A percentile compares a stretch with the other conserved stretches of the same genome.
These are phyloP conservation scores for Rhinatrema bivittatum DNA, from an alignment of 2,797 vertebrate species.

Conservation along the genomic window DNA sequence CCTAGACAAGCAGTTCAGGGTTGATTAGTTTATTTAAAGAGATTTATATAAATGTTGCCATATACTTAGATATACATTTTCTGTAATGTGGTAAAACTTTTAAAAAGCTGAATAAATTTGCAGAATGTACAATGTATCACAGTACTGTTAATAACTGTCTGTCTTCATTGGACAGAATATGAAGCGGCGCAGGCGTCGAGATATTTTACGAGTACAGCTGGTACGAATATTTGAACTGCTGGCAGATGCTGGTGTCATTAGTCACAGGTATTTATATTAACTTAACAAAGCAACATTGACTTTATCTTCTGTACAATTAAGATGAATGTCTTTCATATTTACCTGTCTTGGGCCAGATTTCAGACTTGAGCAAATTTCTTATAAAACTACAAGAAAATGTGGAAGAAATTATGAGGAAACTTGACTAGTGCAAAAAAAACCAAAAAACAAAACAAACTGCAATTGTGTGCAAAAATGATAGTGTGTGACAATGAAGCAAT, in stretches of 20 bases:
- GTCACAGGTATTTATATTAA: slow-evolving; percentile 75
- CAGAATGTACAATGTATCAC: not conserved
- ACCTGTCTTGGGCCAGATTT: not conserved
- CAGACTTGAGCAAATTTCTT: not conserved
- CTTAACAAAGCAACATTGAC: not conserved
- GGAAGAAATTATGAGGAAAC: too few species aligned
- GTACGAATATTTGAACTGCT: slow-evolving; percentile 97
- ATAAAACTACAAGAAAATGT: not conserved
- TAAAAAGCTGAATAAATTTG: too few species aligned
- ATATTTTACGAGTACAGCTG: slow-evolving; percentile 95
- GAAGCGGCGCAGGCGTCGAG: slow-evolving; percentile 97
- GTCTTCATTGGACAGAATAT: slow-evolving; percentile 71
- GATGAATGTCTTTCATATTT: not conserved
- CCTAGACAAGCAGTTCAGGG: too few species aligned
- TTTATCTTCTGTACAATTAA: not conserved
- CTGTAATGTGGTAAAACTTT: too few species aligned
- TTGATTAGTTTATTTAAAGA: too few species aligned
- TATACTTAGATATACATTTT: too few species aligned
- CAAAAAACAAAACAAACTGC: too few species aligned
- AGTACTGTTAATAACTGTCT: too few species aligned
- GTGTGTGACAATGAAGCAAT: too few species aligned
- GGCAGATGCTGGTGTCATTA: slow-evolving; percentile 95
- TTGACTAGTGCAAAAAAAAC: too few species aligned
- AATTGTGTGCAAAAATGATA: too few species aligned
- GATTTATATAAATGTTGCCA: too few species aligned